Base-by-base conservation (phyloP, 2,888 invertebrate species). In the Dexiosoma caninum region DNA sequence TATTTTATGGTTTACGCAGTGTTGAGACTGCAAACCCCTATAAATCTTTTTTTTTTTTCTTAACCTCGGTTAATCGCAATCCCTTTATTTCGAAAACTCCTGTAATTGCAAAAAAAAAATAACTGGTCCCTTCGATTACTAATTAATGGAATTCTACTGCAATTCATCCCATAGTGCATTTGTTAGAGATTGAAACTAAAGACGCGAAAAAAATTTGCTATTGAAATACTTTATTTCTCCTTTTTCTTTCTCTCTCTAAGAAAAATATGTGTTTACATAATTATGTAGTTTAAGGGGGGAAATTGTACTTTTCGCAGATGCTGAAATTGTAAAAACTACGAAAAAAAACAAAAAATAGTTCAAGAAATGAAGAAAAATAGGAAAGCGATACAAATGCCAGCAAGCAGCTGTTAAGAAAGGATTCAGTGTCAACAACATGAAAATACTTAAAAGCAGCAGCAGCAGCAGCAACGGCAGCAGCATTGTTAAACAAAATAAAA, bases 361-460 rank as follows among this genome's bases (percentile, higher is more conserved):
- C 30, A 10, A 42, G 57, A 8, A 40, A 44, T 7, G n/a, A 40
- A 74, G 2, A 40, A 27, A 8, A 44, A 62, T n/a, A 70, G 37
- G 37, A 70, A 64, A 64, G 40, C 23, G 30, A 42, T 51, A 51
- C 55, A 66, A 59, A 69, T 53, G 27, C 53, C 62, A 44, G n/a
- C 27, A 51, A 76, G 81, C 81, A 81, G 81, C 81, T 81, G 77
- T 81, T 81, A 59, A 70, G 57, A 81, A 77, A 72, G 76, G 64
- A 81, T 77, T 81, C 81, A 81, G 81, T 81, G 81, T 81, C 77
- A 77, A 81, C 72, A 77, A 67, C 40, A 64, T 51, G 71, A 66
- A 72, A 76, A 67, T 60, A 78, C 42, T 53, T 32, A 37, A 62
- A 42, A 69, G n/a, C n/a, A n/a, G 67, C 67, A 62, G 57, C 27